Conservation (phyloP, 37 sponge, comb jelly and placozoan species). For the Halichondria panicea region DNA sequence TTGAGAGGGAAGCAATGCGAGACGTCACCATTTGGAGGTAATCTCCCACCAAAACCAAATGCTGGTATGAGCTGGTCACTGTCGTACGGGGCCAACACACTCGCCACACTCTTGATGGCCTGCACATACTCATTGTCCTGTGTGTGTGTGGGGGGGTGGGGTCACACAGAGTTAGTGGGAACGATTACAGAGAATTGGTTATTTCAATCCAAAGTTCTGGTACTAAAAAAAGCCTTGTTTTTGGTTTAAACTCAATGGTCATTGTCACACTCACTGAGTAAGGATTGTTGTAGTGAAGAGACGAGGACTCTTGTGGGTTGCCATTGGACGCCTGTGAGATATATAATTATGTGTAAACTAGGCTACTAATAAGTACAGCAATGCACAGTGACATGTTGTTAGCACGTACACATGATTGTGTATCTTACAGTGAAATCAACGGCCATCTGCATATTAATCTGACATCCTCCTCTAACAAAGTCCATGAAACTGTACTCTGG, state of each 20-base stretch:
- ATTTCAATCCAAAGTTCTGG: too few species aligned
- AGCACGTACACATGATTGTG: neutral
- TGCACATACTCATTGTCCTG: conserved; percentile 82
- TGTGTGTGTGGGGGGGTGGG: neutral
- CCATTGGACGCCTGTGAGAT: conserved; percentile 79
- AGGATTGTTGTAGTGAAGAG: conserved; percentile 73
- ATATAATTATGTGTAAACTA: neutral
- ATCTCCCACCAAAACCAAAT: conserved; percentile 87
- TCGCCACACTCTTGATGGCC: conserved; percentile 84
- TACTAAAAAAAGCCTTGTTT: too few species aligned
- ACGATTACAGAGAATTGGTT: neutral
- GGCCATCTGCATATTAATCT: conserved; percentile 73
- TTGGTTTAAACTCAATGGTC: too few species aligned
- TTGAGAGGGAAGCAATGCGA: conserved; percentile 91
- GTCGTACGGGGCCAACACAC: conserved; percentile 87
- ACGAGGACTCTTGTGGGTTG: conserved; percentile 46
- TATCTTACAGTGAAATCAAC: conserved; percentile 86
- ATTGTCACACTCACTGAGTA: conserved; percentile 34
- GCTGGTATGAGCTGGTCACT: conserved; percentile 78
- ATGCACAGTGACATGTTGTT: neutral
- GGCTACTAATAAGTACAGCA: neutral
- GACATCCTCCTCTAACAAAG: conserved; percentile 81
- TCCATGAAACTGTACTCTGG: conserved; percentile 76
- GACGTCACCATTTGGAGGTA: conserved; percentile 64
- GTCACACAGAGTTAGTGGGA: neutral